Conservation (phyloP, 2,888 invertebrate species). For the Prosopocoilus inquinatus region DNA sequence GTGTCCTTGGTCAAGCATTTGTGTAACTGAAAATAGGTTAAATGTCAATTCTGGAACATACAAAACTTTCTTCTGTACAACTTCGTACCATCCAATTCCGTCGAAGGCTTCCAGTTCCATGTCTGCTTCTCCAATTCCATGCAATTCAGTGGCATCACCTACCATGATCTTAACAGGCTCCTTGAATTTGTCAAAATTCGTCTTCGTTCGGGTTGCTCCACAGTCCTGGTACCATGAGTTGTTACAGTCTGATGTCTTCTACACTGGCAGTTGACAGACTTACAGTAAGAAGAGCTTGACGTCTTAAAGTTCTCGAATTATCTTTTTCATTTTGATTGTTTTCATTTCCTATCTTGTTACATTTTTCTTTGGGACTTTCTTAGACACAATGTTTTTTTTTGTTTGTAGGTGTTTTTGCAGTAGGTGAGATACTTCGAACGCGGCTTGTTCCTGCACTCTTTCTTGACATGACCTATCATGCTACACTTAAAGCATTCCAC, state of each 20-base stretch:
- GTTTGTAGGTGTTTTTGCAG: no score
- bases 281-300: constrained; percentile 7
- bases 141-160: constrained; percentile 27
- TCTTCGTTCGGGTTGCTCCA: constrained; percentile 30
- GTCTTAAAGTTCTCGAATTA: no score
- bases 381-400: no score
- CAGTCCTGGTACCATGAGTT: constrained; percentile 29
- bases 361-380: neutral
- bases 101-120: constrained; percentile 31
- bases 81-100: constrained; percentile 28
- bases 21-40: no score
- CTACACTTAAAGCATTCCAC: no score
- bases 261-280: constrained; percentile 9
- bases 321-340: no score
- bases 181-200: constrained; percentile 11
- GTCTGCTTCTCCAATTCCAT: constrained; percentile 31
- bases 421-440: no score
- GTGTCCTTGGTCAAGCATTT: no score
- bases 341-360: constrained; percentile 1
- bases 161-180: neutral
- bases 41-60: no score
- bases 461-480: no score
- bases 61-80: constrained; percentile 20
- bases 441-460: no score
- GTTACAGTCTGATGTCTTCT: no score